Evolutionary conservation across 2,888 invertebrate genomes (phyloP), one percentile per base, ranked within the genome.

Genomic region (Mesorhabditis spiculigera): DNA sequence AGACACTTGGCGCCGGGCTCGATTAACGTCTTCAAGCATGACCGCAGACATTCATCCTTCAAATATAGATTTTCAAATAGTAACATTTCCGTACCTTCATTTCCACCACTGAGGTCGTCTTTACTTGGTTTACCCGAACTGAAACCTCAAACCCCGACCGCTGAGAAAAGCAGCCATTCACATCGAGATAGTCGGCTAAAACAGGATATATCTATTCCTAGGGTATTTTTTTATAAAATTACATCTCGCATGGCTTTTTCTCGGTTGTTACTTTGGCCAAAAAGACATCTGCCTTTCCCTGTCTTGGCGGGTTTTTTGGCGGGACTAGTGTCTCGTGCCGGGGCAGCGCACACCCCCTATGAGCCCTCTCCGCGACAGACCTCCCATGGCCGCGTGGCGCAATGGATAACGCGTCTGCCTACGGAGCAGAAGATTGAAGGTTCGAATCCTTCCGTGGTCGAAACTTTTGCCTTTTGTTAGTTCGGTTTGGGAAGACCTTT

Each of bases 341-440:
- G 28, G 28, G 28, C 28, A 28, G 28, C 28, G 3, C 28, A 28
- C 28, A 28, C 28, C 28, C 28, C 28, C 28, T 28, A 28, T 28
- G 28, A 28, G 28, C 28, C 28, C 28, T 28, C 28, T 28, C 28
- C 28, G 28, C 28, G 28, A 3, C 28, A 28, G 28, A 28, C 28
- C 28, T 28, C 28, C 28, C 28, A 58, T 70, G 74, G 72, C 70
- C 72, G 73, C 63, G 75, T 77, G 74, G 77, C 77, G 74, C 74
- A 77, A 76, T 78, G 77, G 77, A 77, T 75, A 78, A 77, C 75
- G 84, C 85, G 84, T 85, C 84, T 80, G 84, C 77, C 85, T 84
- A 85, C 85, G 85, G 81, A 85, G 79, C 85, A 80, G 85, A 84
- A 84, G 84, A 85, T 85, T 85, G 82, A 77, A 84, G 85, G 84